Base-by-base conservation (phyloP, 2,888 invertebrate species). In the Mythimna albipuncta region DNA sequence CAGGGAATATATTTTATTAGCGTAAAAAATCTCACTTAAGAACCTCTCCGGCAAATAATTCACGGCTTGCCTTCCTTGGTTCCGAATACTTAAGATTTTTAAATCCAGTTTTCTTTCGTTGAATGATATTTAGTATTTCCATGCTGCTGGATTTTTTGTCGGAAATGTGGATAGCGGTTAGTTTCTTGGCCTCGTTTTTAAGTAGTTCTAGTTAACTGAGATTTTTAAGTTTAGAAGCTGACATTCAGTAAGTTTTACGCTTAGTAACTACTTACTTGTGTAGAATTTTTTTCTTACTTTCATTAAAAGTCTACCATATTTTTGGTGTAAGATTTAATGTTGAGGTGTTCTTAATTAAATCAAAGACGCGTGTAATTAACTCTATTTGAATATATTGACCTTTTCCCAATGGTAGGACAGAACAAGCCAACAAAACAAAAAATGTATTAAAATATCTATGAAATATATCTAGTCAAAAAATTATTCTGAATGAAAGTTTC, bases 91-190 rank as follows among this genome's bases (percentile, higher is more conserved):
- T 77, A 70, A 81, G 54, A 69, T 82, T 82, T 78, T 81, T 67
- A 79, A 77, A 72, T 71, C 77, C 70, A 77, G 70, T 63, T 76
- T 75, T 82, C 58, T 67, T 41, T 70, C 52, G 52, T 57, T 71
- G 54, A 55, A 77, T 77, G 63, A 71, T 79, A 79, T 82, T 81
- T 66, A 82, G 63, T 82, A 59, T 66, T 52, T 62, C n/a, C 62
- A 32, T 69, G 47, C n/a, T 47, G 78, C 32, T 54, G n/a, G 6
- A 5, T 9, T 65, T 62, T 62, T 54, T 55, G 13, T 11, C 10
- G 21, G 44, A 44, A 57, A 61, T 64, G 50, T 11, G 26, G 38
- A 10, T 32, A 72, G 52, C 44, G 6, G 62, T 79, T 62, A 47
- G 44, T 52, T 66, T 57, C 38, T 65, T 79, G 32, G 32, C 44